A percentile compares a stretch with the other conserved stretches of the same genome.
Conservation (phyloP, 2,113 vertebrate species). For the Pelecanus crispus region DNA sequence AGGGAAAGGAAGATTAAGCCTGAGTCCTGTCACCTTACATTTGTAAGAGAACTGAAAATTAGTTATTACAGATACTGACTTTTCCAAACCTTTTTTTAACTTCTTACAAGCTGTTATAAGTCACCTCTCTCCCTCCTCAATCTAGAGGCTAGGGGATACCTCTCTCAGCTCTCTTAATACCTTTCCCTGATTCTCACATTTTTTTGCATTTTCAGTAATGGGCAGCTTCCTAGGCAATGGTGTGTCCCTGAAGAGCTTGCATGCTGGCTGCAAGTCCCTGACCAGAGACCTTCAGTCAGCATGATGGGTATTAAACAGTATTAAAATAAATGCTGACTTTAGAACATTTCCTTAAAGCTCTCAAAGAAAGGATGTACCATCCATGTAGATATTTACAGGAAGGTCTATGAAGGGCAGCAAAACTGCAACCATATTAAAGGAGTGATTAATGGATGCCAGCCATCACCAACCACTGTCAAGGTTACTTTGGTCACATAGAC, state of each 20-base stretch:
- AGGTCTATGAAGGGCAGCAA: background rate
- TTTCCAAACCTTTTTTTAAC: background rate
- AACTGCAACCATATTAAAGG: background rate
- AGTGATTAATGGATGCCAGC: background rate
- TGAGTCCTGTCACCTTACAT: background rate
- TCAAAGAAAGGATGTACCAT: background rate
- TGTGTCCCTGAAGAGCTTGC: background rate
- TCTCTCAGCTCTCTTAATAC: background rate
- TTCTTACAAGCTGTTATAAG: background rate
- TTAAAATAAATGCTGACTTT: background rate
- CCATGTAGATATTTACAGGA: background rate
- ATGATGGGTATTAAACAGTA: accelerated
- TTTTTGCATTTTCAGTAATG: background rate
- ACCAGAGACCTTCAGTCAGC: background rate
- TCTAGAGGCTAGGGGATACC: background rate
- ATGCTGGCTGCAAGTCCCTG: background rate
- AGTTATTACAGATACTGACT: background rate
- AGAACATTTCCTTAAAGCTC: background rate
- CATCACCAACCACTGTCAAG: background rate
- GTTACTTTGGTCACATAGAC: background rate
- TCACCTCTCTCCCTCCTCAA: background rate
- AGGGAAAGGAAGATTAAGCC: background rate
- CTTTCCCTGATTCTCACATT: background rate
- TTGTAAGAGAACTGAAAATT: background rate
- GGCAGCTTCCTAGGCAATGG: background rate